phyloP scores from a whole-genome alignment of 2,797 vertebrate species.

The Phataginus tetradactyla region DNA sequence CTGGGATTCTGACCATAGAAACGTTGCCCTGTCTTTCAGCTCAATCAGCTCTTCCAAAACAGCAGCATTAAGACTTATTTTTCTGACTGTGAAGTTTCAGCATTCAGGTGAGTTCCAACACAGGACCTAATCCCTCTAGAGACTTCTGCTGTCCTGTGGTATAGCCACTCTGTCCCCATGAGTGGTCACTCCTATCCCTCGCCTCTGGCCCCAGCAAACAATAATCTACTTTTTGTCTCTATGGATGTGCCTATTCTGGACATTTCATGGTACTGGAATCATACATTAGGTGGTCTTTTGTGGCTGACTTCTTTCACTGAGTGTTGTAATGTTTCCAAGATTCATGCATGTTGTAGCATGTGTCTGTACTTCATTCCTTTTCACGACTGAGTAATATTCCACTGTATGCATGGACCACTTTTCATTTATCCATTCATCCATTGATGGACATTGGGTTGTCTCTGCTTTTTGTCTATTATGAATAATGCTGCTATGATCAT shows the following conservation, averaged over 20 bases:
- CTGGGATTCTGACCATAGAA: neutral
- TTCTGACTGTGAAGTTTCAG: constrained; percentile 66
- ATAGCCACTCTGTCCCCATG: neutral
- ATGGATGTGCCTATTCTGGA: neutral
- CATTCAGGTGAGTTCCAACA: constrained; percentile 69
- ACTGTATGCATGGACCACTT: neutral
- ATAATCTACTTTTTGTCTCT: neutral
- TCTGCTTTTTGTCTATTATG: neutral
- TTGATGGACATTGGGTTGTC: neutral
- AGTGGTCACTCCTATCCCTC: neutral
- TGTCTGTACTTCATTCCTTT: neutral
- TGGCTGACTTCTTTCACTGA: neutral
- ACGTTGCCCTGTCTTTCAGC: constrained; percentile 67
- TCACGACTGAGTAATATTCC: neutral
- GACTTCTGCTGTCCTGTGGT: neutral
- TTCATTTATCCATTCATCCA: neutral
- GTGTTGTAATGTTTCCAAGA: neutral
- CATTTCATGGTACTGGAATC: neutral
- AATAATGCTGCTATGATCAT: neutral
- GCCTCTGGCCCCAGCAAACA: neutral
- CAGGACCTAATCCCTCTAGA: neutral
- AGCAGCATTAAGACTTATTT: constrained; percentile 73
- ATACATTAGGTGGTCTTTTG: neutral
- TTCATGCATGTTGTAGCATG: neutral
- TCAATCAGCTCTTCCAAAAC: constrained; percentile 73